Evolutionary conservation across 2,113 vertebrate genomes (phyloP).

Genomic region (Piaya cayana): DNA sequence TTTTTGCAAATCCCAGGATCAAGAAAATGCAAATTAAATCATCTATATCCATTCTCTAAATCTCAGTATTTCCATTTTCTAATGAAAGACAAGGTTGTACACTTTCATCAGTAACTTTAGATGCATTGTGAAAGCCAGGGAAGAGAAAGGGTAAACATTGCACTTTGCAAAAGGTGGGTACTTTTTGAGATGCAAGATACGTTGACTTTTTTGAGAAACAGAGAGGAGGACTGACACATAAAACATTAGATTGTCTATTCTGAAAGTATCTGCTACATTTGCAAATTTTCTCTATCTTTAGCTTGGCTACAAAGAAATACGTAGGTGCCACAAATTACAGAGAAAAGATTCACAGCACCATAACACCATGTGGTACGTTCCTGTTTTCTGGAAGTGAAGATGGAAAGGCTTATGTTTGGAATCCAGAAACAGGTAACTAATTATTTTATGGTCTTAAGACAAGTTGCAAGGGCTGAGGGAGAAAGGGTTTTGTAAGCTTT

Average conservation of each 20-base stretch:
- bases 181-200: neutral
- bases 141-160: neutral
- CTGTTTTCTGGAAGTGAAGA: conserved; percentile 97
- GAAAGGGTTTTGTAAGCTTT: neutral
- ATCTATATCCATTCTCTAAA: neutral
- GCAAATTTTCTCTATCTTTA: conserved; percentile 63
- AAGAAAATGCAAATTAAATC: neutral
- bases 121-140: neutral
- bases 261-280: neutral
- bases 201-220: neutral
- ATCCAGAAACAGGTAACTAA: conserved; percentile 89
- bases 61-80: neutral
- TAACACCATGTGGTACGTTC: conserved; percentile 93
- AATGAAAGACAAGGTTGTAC: neutral
- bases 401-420: conserved; percentile 94
- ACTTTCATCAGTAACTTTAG: neutral
- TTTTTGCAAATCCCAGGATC: neutral
- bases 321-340: conserved; percentile 92
- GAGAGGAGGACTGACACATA: neutral
- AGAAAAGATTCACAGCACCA: conserved; percentile 91
- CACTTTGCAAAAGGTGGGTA: neutral
- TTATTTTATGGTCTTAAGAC: neutral
- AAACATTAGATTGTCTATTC: neutral
- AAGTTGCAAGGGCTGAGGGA: neutral
- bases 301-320: conserved; percentile 89